Evolutionary conservation across 2,888 invertebrate species (phyloP), one percentile per base, ranked within the genome.

Genomic region (Conistra vaccinii): DNA sequence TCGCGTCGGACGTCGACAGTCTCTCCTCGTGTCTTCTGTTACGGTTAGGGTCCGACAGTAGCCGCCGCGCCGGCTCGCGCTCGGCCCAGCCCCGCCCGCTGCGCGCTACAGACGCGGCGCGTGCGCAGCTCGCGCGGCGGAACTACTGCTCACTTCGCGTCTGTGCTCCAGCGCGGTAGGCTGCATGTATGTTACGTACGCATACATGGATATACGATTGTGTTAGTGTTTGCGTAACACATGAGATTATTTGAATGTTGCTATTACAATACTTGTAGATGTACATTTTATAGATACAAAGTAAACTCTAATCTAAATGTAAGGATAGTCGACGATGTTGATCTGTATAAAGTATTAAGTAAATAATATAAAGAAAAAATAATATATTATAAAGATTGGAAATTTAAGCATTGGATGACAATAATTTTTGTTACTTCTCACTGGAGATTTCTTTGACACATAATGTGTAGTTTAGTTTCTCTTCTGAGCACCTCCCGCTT

Each of bases 371-470:
- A 91, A 92, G 90, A 91, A 88, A 90, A 89, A 90, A 89, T 89
- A 91, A 89, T 90, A 92, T 92, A 87, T 89, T 91, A 92, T 10
- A 94, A 93, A 91, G 91, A 92, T 94, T 93, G 95, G 90, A 93
- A 93, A 90, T 88, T 92, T 93, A 95, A 96, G 95, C 96, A 95
- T 96, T 94, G 95, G 94, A 96, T 95, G 96, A 96, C 96, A 96
- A 96, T 96, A 96, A 96, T 95, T 96, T 94, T 94, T 94, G 95
- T 96, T 95, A 95, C 91, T 93, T 91, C 90, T 92, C 90, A 88
- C 89, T 85, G 89, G 90, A 88, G 88, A 87, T 91, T 91, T 80
- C 87, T 91, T 92, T 91, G 86, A 76, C 90, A 86, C 89, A 77
- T 84, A 78, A 69, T 76, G 89, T 88, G 90, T 85, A 72, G 76